A percentile compares a stretch with the other conserved stretches of the same genome.
Evolutionary conservation across 2,113 vertebrate genomes (phyloP).

Genomic region (Stegostoma tigrinum): DNA sequence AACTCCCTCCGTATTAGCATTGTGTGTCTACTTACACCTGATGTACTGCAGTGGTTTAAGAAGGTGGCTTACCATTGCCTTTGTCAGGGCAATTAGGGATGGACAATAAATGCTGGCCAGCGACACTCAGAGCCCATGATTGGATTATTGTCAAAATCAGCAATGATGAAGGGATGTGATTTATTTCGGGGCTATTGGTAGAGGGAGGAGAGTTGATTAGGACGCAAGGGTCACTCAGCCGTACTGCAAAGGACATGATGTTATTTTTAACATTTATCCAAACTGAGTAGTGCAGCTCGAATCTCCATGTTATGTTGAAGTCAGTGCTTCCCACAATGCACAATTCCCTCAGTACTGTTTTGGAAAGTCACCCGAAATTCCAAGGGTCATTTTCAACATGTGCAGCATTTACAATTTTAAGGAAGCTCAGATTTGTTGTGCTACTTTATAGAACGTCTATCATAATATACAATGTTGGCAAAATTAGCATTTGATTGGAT

Average conservation of each 20-base stretch:
- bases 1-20: too few relatives aligned
- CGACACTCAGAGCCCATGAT: too few relatives aligned
- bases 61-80: too few relatives aligned
- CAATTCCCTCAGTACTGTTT: background rate
- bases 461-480: background rate
- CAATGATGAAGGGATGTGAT: background rate
- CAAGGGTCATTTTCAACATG: background rate
- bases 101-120: too few relatives aligned
- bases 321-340: background rate
- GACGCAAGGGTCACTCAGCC: background rate
- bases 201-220: background rate
- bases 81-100: too few relatives aligned
- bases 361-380: background rate
- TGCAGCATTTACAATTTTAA: background rate
- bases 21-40: too few relatives aligned
- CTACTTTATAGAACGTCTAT: background rate
- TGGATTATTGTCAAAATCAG: too few relatives aligned
- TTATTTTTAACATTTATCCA: background rate
- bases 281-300: background rate
- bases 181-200: background rate
- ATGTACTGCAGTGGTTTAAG: too few relatives aligned
- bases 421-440: background rate
- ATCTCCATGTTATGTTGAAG: background rate
- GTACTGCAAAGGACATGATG: too few relatives aligned
- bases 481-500: background rate